phyloP scores from a whole-genome alignment of 2,797 vertebrate species.

The Semaprochilodus insignis region DNA sequence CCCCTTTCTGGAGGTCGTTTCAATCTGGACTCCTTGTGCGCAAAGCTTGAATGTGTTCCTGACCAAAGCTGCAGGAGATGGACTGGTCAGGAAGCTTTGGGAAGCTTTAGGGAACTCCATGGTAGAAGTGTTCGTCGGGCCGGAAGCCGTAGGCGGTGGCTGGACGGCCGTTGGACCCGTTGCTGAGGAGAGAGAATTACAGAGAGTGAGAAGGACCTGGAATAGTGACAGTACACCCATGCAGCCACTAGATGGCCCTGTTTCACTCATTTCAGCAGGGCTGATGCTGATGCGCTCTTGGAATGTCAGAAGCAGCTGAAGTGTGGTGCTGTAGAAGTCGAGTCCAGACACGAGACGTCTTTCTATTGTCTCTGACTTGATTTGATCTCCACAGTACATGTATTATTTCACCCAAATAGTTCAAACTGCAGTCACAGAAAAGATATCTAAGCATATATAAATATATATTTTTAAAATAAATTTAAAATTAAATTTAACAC shows the following conservation, averaged over 20 bases:
- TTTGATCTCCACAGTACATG: too few relatives aligned
- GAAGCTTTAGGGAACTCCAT: slow-evolving; percentile 68
- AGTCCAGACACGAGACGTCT: too few relatives aligned
- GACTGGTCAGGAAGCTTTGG: neutral
- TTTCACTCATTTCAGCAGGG: neutral
- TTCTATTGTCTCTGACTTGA: too few relatives aligned
- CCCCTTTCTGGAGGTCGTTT: neutral
- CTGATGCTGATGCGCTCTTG: neutral
- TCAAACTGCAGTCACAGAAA: too few relatives aligned
- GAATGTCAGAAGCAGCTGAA: neutral
- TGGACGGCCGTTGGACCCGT: slow-evolving; percentile 82
- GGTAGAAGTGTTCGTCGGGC: slow-evolving; percentile 89
- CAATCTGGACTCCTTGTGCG: slow-evolving; percentile 5
- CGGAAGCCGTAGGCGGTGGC: slow-evolving; percentile 92
- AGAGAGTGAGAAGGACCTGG: neutral
- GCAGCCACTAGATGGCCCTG: slow-evolving; percentile 45
- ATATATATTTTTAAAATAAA: too few relatives aligned
- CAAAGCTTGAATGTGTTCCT: neutral
- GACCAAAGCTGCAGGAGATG: neutral
- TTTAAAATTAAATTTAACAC: too few relatives aligned
- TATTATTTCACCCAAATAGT: too few relatives aligned
- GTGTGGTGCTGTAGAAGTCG: too few relatives aligned
- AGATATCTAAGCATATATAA: too few relatives aligned
- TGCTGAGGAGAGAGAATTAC: slow-evolving; percentile 68
- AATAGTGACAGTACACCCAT: neutral